Conservation (phyloP, 2,888 invertebrate species). For the Scaptomyza caliginosa region DNA sequence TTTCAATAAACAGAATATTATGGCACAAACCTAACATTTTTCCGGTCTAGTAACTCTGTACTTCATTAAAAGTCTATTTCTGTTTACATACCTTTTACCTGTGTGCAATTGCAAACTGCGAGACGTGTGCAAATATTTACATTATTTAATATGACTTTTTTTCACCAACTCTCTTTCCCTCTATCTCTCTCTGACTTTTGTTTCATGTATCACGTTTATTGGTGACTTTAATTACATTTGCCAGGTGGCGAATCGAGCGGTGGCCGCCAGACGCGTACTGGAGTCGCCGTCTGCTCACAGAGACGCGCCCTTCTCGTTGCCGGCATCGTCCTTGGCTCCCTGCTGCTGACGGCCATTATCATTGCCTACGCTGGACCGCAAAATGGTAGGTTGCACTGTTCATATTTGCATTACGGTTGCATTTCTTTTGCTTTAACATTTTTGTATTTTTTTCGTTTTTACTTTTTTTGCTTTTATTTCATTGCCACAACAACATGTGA, state of each 20-base stretch:
- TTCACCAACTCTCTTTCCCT: background rate
- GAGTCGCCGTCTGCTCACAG: conserved; percentile 94
- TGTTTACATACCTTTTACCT: background rate
- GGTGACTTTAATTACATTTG: conserved; percentile 78
- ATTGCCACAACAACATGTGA: conserved; percentile 40
- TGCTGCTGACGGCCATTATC: conserved; percentile 92
- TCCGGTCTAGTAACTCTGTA: background rate
- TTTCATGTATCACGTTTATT: conserved; percentile 9
- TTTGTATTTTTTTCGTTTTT: conserved; percentile 10
- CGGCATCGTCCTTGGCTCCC: conserved; percentile 90
- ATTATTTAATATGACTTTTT: conserved; percentile 27
- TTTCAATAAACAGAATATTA: too few species aligned
- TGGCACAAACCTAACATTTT: too few species aligned
- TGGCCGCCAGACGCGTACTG: conserved; percentile 84
- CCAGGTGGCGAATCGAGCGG: conserved; percentile 84
- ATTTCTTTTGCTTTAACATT: conserved; percentile 30
- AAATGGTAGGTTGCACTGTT: conserved; percentile 87
- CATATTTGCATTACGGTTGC: conserved; percentile 57
- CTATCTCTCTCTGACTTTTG: background rate
- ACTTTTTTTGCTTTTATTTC: conserved; percentile 43
- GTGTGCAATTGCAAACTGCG: conserved; percentile 14
- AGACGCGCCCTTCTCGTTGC: conserved; percentile 93
- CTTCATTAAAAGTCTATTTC: background rate
- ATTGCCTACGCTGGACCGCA: conserved; percentile 96
- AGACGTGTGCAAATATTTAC: conserved; percentile 35